phyloP scores from a whole-genome alignment of 2,113 vertebrate genomes.

The Zapus hudsonius region DNA sequence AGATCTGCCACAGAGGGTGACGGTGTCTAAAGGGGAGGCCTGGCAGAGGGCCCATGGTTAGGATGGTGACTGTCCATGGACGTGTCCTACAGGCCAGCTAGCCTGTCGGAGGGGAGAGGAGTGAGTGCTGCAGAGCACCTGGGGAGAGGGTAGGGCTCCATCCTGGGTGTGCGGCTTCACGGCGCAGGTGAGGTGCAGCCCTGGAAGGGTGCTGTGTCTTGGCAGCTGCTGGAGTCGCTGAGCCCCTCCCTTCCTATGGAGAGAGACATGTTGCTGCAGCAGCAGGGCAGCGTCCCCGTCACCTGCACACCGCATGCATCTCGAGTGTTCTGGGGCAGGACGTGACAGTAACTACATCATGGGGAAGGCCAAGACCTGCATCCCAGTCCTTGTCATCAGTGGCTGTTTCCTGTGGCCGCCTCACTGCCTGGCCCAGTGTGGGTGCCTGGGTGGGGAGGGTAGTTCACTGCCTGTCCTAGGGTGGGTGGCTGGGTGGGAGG shows the following conservation, averaged over 20 bases:
- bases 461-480: background rate
- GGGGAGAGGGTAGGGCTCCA: background rate
- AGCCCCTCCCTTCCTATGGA: background rate
- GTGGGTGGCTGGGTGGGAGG: constrained; percentile 13
- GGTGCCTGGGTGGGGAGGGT: constrained; percentile 34
- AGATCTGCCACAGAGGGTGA: background rate
- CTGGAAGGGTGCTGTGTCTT: background rate
- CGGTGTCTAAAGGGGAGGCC: background rate
- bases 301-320: background rate
- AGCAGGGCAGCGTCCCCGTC: background rate
- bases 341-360: too few relatives aligned
- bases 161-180: too few relatives aligned
- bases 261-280: background rate
- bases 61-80: too few relatives aligned
- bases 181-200: background rate
- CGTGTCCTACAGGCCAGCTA: background rate
- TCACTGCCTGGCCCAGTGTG: background rate
- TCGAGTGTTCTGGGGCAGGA: background rate
- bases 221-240: background rate
- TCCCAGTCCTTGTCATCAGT: background rate
- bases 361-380: background rate
- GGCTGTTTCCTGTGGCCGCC: constrained; percentile 33
- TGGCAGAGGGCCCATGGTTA: background rate
- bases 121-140: background rate
- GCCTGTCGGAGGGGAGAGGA: background rate